Base-by-base conservation (phyloP, 2,888 invertebrate genomes). In the Dilophus febrilis region DNA sequence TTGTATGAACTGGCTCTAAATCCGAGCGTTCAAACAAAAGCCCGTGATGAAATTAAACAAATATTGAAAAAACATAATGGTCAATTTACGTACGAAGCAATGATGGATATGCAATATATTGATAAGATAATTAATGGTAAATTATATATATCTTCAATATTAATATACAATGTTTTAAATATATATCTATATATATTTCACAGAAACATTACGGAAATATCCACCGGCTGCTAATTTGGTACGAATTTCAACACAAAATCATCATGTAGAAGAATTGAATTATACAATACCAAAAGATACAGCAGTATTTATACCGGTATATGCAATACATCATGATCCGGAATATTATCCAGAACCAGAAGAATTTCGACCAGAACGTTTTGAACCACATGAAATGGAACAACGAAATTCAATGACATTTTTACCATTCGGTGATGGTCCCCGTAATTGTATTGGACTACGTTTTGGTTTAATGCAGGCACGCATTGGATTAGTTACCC, bases 121-220 rank as follows among this genome's bases (percentile, higher is more conserved):
- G 57, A 59, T 14, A 55, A 56, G 49, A 59, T 59, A 11, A 54
- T 64, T 12, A 51, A 53, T 37, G 68, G 69, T 48, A 64, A 64
- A n/a, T 18, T 34, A n/a, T 22, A 22, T 6, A 6, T 22, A 6
- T 22, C 5, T 22, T 22, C 8, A 22, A 22, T 22, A 22, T 22
- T 22, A 22, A 22, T 22, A 6, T 8, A 8, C 22, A 22, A 22
- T 22, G 4, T 22, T 22, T 22, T 8, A 6, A 8, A 14, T 53
- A 22, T 22, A 22, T 22, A 22, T 22, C 8, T 22, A 22, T 22
- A 6, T 22, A 22, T 6, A 22, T 22, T 4, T 22, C 5, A 22
- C 4, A 70, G 73, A 72, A 56, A 68, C 70, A 1, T 61, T 72
- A 52, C 61, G 72, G 8, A 63, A 66, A 42, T 63, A 71, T 46